These are phyloP conservation scores for Heliconius nattereri DNA, from an alignment of 1,140 invertebrate genomes.

Conservation along the genomic window DNA sequence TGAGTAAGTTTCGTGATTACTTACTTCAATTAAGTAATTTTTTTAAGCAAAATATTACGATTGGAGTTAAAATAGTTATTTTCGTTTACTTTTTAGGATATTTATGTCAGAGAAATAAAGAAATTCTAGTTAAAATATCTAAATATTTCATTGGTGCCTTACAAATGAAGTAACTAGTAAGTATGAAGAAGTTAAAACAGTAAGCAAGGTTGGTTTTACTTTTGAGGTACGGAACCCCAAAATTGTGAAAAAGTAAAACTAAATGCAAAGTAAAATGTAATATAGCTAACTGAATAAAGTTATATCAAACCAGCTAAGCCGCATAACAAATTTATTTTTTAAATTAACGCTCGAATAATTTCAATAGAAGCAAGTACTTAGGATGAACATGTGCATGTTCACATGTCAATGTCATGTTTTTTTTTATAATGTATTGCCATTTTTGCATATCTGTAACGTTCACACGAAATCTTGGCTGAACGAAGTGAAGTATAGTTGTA, in stretches of 20 bases:
- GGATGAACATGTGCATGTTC: background rate
- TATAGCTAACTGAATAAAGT: background rate
- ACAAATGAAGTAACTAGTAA: no score
- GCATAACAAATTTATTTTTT: conserved; percentile 1
- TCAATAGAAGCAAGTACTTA: background rate
- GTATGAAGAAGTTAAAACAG: no score
- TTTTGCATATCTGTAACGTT: conserved; percentile 8
- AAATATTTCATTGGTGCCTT: no score
- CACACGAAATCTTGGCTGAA: conserved; percentile 9
- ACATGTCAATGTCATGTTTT: conserved; percentile 4
- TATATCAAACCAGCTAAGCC: background rate
- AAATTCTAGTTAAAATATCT: no score
- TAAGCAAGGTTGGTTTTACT: no score
- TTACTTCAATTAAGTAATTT: no score
- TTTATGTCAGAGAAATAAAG: no score
- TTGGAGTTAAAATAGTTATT: no score
- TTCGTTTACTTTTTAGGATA: no score
- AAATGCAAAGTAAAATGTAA: background rate
- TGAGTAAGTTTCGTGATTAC: background rate
- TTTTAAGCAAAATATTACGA: no score
- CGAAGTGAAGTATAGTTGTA: background rate
- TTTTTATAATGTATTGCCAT: background rate
- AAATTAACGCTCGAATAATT: conserved; percentile 4
- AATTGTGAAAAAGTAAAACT: background rate
- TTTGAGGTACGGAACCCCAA: background rate